phyloP scores from a whole-genome alignment of 2,797 vertebrate genomes.

The Pipistrellus pygmaeus region DNA sequence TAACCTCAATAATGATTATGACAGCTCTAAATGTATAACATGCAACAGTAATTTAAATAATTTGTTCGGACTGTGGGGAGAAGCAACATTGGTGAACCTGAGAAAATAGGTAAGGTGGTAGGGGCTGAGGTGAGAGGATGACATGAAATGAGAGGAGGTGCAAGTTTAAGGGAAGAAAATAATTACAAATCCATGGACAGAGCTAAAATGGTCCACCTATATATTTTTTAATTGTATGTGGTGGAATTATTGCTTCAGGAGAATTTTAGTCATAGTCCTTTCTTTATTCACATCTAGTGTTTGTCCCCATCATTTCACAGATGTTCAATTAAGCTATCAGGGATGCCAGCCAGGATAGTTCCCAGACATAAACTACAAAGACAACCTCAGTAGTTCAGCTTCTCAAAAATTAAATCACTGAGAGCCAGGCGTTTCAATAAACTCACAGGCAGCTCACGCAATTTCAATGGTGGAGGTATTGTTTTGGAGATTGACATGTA shows the following conservation, averaged over 20 bases:
- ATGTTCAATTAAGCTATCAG: conserved; percentile 23
- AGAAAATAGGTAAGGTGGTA: background rate
- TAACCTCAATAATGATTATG: conserved; percentile 68
- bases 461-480: conserved; percentile 66
- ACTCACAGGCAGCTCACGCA: background rate
- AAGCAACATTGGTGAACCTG: conserved; percentile 54
- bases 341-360: background rate
- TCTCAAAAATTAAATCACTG: conserved; percentile 64
- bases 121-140: background rate
- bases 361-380: conserved; percentile 24
- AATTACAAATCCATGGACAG: background rate
- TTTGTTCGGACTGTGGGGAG: conserved; percentile 48
- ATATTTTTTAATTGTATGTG: background rate
- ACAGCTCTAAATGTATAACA: conserved; percentile 63
- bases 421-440: conserved; percentile 68
- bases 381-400: background rate
- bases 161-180: background rate
- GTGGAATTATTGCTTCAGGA: background rate
- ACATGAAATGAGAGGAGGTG: background rate
- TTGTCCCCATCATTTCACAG: background rate
- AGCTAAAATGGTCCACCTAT: background rate
- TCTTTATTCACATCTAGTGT: background rate
- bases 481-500: conserved; percentile 70
- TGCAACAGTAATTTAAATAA: conserved; percentile 63
- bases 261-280: background rate